Evolutionary conservation across 2,888 invertebrate genomes (phyloP).

Genomic region (Herminia tarsipennalis): DNA sequence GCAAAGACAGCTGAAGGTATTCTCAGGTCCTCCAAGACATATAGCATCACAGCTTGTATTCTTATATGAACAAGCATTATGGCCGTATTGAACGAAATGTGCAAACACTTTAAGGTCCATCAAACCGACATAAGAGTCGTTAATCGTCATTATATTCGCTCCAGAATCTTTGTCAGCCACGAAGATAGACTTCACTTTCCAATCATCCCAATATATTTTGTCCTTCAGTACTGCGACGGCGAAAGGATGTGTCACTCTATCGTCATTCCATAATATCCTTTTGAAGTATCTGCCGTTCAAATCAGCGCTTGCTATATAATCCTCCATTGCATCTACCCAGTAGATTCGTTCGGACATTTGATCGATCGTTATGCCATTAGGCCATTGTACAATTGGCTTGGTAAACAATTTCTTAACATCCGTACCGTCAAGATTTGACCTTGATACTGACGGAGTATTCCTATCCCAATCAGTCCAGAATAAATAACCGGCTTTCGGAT

Average conservation of each 20-base stretch:
- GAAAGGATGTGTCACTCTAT: constrained; percentile 92
- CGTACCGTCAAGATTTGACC: constrained; percentile 92
- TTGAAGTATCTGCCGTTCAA: constrained; percentile 89
- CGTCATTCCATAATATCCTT: constrained; percentile 87
- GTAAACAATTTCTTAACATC: constrained; percentile 88
- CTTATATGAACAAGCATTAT: constrained; percentile 88
- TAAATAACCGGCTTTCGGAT: constrained; percentile 91
- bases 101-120: constrained; percentile 94
- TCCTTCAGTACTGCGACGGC: constrained; percentile 94
- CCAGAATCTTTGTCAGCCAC: constrained; percentile 92
- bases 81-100: constrained; percentile 90
- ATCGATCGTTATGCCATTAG: constrained; percentile 95
- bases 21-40: constrained; percentile 91
- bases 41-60: constrained; percentile 89
- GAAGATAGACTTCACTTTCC: constrained; percentile 92
- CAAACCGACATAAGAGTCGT: constrained; percentile 88
- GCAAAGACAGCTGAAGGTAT: constrained; percentile 90
- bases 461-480: constrained; percentile 97
- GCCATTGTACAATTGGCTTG: constrained; percentile 91
- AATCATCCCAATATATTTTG: constrained; percentile 96
- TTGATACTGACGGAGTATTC: constrained; percentile 90
- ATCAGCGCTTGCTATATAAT: constrained; percentile 92
- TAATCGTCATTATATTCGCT: constrained; percentile 85
- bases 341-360: constrained; percentile 92
- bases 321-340: constrained; percentile 94